Evolutionary conservation across 2,888 invertebrate genomes (phyloP), one percentile per base, ranked within the genome.

Genomic region (Rhamphomyia laevipes): DNA sequence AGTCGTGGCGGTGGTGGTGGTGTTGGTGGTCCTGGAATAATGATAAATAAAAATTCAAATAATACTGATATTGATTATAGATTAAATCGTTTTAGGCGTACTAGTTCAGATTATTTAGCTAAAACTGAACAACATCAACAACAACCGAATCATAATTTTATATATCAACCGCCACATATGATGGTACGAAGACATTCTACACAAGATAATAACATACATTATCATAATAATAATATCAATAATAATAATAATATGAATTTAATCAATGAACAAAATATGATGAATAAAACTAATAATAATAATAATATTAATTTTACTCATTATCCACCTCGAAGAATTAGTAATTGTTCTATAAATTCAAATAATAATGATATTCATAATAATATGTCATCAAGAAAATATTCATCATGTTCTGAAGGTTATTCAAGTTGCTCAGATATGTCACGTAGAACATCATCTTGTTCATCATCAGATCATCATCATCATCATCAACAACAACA

Each of bases 281-380:
- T 30, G 18, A 18, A 48, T 17, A 45, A 18, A 4, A 41, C 37
- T 33, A 38, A 37, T 43, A 48, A 48, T 10, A 46, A 46, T 38
- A 47, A 48, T 27, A 58, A 55, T 43, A 55, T 58, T 45, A 63
- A 61, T 54, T 66, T 46, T 47, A 47, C 42, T 33, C 52, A 49
- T 30, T 53, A 49, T 44, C 2, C 71, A 66, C 58, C 82, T 16
- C 71, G 84, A 33, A 71, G 84, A 54, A 68, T 82, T 59, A 83
- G 82, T 43, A 79, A 83, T 23, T 82, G 84, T 58, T 84, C 85
- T 50, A 66, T 82, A 55, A 72, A 74, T 58, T 47, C 50, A n/a
- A 52, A 47, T 27, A 56, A 45, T 43, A 54, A 49, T 15, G 44
- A 56, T 1, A 54, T 44, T 43, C 53, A 48, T 15, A 45, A 57